phyloP scores from a whole-genome alignment of 2,113 vertebrate genomes.

The Brachirus orientalis region DNA sequence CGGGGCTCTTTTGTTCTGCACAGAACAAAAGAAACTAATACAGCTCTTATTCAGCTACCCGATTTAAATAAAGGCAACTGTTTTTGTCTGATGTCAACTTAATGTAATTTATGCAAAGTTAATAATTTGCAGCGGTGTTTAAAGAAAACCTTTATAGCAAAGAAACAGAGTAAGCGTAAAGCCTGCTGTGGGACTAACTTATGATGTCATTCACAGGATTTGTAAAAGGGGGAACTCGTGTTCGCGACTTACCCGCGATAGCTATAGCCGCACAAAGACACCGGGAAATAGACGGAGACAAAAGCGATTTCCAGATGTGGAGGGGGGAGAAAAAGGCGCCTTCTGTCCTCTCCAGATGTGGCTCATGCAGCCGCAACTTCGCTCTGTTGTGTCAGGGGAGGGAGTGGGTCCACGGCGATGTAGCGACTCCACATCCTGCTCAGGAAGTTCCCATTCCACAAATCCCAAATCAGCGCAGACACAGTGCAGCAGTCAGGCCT shows the following conservation, averaged over 20 bases:
- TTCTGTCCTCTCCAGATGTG: slow-evolving; percentile 38
- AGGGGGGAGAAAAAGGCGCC: slow-evolving; percentile 1
- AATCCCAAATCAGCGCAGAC: slow-evolving; percentile 45
- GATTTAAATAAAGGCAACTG: neutral
- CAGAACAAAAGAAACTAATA: slow-evolving; percentile 49
- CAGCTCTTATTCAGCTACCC: neutral
- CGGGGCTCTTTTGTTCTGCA: slow-evolving; percentile 38
- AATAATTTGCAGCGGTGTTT: neutral
- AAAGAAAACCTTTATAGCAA: neutral
- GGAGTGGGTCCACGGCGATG: slow-evolving; percentile 24
- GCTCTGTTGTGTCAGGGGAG: slow-evolving; percentile 8
- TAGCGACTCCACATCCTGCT: slow-evolving; percentile 77
- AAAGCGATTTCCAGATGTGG: slow-evolving; percentile 27
- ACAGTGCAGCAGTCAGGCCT: slow-evolving; percentile 1
- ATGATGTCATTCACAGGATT: neutral
- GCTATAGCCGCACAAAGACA: neutral
- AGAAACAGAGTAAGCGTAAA: neutral
- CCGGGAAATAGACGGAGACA: neutral
- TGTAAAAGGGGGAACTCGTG: neutral
- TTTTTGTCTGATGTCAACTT: too few species aligned
- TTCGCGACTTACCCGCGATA: slow-evolving; percentile 35
- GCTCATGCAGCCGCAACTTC: slow-evolving; percentile 24
- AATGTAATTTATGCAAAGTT: neutral
- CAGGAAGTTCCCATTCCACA: slow-evolving; percentile 71
- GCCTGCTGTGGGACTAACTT: neutral